These are phyloP conservation scores for Arenicola marina DNA, from an alignment of 2,888 invertebrate species.

Conservation along the genomic window DNA sequence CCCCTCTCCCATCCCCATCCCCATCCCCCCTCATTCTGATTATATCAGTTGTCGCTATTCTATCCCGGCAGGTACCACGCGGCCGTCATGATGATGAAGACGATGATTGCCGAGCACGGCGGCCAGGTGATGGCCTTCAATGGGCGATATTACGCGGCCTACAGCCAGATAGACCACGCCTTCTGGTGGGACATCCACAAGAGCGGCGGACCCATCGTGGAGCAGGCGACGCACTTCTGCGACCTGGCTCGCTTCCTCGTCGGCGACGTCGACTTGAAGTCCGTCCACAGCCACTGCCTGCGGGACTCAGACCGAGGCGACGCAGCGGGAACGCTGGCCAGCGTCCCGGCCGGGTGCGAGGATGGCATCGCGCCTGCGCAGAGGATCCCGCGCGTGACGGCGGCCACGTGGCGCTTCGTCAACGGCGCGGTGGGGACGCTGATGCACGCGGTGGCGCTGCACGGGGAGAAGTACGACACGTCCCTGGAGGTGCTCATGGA, in stretches of 20 bases:
- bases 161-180: constrained; percentile 7
- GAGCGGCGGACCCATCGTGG: constrained; percentile 24
- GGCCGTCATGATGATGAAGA: constrained; percentile 21
- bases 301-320: constrained; percentile 8
- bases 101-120: constrained; percentile 21
- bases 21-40: no score
- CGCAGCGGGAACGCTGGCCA: constrained; percentile 1
- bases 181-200: constrained; percentile 21
- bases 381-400: constrained; percentile 17
- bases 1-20: no score
- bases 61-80: constrained; percentile 19
- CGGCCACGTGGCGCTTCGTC: constrained; percentile 17
- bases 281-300: constrained; percentile 5
- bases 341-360: neutral
- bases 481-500: constrained; percentile 18
- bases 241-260: constrained; percentile 22
- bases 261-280: constrained; percentile 13
- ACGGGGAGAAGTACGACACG: constrained; percentile 18
- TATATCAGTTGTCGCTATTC: no score
- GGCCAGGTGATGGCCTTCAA: constrained; percentile 23
- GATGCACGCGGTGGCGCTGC: constrained; percentile 20
- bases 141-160: constrained; percentile 15
- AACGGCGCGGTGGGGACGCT: constrained; percentile 16
- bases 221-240: constrained; percentile 26
- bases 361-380: constrained; percentile 2